A percentile compares a stretch with the other conserved stretches of the same genome.
phyloP scores from a whole-genome alignment of 1,140 invertebrate genomes.

The Brachionus angularis region DNA sequence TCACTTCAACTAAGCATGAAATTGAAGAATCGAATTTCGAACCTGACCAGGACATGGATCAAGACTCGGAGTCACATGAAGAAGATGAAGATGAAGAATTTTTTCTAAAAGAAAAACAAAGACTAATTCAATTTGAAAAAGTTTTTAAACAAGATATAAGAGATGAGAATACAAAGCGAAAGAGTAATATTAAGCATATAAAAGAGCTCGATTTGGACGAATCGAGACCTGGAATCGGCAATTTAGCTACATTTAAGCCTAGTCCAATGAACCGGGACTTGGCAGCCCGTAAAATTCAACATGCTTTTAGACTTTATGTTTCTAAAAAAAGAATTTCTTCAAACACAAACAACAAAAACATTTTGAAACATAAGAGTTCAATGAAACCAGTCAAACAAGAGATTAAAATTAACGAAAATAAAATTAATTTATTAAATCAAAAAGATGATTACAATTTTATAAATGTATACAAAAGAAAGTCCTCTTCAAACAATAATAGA shows the following conservation, averaged over 20 bases:
- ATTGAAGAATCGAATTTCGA: not conserved
- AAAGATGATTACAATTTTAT: conserved; percentile 10
- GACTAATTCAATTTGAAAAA: not conserved
- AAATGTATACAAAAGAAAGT: conserved; percentile 18
- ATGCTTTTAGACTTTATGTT: conserved; percentile 20
- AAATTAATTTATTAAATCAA: not conserved
- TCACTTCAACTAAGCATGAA: conserved; percentile 17
- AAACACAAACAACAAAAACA: too few relatives aligned
- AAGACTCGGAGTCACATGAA: too few relatives aligned
- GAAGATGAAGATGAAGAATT: not conserved
- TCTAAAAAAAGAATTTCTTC: too few relatives aligned
- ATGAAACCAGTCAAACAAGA: too few relatives aligned
- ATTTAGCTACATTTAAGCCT: not conserved
- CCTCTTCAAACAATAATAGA: too few relatives aligned
- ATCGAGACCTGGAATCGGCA: not conserved
- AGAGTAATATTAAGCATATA: not conserved
- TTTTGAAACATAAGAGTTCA: too few relatives aligned
- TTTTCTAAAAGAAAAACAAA: not conserved
- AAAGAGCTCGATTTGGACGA: not conserved
- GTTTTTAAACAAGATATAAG: conserved; percentile 32
- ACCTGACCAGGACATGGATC: too few relatives aligned
- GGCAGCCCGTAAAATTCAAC: conserved; percentile 24
- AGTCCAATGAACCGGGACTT: conserved; percentile 1
- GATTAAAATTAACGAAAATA: not conserved
- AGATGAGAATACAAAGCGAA: too few relatives aligned